Conservation (phyloP, 1,140 invertebrate genomes). For the Halictus rubicundus region DNA sequence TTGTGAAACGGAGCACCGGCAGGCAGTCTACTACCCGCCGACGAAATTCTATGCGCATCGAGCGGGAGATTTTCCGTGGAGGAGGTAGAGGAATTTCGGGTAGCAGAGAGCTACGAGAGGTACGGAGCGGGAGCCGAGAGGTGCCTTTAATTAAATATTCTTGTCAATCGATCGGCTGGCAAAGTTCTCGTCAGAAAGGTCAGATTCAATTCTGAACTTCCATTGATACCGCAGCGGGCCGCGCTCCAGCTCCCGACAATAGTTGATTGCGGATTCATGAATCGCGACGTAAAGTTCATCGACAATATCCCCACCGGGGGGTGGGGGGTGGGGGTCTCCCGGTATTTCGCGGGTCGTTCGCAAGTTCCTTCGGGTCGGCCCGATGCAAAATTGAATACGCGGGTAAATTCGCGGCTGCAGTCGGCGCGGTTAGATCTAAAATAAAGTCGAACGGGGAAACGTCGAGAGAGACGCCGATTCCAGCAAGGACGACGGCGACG, state of each 20-base stretch:
- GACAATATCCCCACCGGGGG: too few species aligned
- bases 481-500: not conserved
- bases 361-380: not conserved
- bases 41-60: too few species aligned
- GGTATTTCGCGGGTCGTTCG: not conserved
- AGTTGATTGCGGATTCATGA: slow-evolving; percentile 2
- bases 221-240: not conserved
- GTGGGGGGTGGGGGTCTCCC: too few species aligned
- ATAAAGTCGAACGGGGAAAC: slow-evolving; percentile 8
- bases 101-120: too few species aligned
- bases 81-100: not conserved
- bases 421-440: not conserved
- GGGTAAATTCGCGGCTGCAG: not conserved
- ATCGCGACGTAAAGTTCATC: slow-evolving; percentile 5
- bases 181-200: not conserved
- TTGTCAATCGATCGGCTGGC: not conserved
- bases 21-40: too few species aligned
- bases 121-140: too few species aligned
- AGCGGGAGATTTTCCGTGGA: too few species aligned
- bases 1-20: too few species aligned
- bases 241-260: too few species aligned
- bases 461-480: not conserved
- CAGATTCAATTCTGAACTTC: not conserved
- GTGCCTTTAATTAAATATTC: not conserved
- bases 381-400: not conserved